A percentile compares a stretch with the other conserved stretches of the same genome.
These are phyloP conservation scores for Fregetta grallaria DNA, from an alignment of 2,113 vertebrate species.

Conservation along the genomic window DNA sequence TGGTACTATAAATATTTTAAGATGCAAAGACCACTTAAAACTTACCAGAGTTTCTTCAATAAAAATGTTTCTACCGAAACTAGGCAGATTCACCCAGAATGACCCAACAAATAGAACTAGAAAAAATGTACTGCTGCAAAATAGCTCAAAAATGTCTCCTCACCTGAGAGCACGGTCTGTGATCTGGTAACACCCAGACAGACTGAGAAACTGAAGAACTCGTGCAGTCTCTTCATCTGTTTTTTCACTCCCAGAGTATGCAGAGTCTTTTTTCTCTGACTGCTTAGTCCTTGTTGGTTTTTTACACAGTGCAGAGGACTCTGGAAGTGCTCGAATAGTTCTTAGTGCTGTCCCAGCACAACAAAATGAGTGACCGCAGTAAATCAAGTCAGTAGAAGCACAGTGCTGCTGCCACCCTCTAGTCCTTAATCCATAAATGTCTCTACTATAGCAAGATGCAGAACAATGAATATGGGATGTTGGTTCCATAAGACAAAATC, in stretches of 20 bases:
- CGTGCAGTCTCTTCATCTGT: constrained; percentile 79
- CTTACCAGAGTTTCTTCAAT: background rate
- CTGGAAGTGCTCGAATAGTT: constrained; percentile 81
- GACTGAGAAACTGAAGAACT: constrained; percentile 90
- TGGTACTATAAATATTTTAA: background rate
- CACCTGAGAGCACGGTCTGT: constrained; percentile 96
- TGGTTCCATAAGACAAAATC: constrained; percentile 76
- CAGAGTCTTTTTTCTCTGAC: constrained; percentile 72
- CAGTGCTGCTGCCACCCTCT: constrained; percentile 84
- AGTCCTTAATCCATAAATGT: constrained; percentile 85
- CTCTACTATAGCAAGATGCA: constrained; percentile 79
- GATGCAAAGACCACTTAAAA: background rate
- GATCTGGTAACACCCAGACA: constrained; percentile 96
- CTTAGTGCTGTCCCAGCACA: constrained; percentile 82
- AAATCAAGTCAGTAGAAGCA: constrained; percentile 76
- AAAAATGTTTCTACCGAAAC: background rate
- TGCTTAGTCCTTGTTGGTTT: constrained; percentile 83
- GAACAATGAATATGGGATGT: constrained; percentile 70
- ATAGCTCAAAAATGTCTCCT: background rate
- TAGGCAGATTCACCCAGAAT: background rate
- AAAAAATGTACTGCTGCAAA: background rate
- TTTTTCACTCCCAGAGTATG: constrained; percentile 74
- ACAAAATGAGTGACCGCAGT: constrained; percentile 90
- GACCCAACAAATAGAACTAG: background rate
- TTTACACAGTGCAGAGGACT: constrained; percentile 70